Conservation (phyloP, 2,888 invertebrate genomes). For the Microplitis manilae region DNA sequence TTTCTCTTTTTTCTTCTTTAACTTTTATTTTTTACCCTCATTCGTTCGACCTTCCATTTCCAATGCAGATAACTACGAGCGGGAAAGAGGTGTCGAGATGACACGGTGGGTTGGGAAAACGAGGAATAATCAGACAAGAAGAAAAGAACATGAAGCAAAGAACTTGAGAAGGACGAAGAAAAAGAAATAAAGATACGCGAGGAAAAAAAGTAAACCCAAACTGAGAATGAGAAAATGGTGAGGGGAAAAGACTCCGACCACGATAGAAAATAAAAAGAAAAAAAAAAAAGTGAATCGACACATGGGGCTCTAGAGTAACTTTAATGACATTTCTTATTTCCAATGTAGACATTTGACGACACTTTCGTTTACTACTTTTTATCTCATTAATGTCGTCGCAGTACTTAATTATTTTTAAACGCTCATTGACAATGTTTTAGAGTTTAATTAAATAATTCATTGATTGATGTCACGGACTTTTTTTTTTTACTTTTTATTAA, state of each 20-base stretch:
- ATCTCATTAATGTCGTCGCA: constrained; percentile 25
- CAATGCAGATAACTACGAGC: constrained; percentile 48
- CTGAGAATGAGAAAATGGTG: not conserved
- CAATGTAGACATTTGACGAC: constrained; percentile 5
- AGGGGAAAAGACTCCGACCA: constrained; percentile 12
- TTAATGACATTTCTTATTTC: constrained; percentile 42
- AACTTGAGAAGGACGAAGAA: not conserved
- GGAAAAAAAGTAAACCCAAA: not conserved
- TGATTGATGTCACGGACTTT: not conserved
- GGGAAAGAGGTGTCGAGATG: constrained; percentile 41
- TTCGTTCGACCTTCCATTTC: constrained; percentile 44
- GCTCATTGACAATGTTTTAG: no score
- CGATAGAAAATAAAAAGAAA: constrained; percentile 9
- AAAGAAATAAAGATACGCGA: constrained; percentile 6
- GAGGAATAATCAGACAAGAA: constrained; percentile 42
- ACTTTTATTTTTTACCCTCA: constrained; percentile 28
- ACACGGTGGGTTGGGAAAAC: constrained; percentile 15
- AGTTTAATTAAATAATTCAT: no score
- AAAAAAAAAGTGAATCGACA: constrained; percentile 31
- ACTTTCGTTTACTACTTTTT: constrained; percentile 9
- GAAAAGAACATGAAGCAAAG: constrained; percentile 30
- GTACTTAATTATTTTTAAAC: constrained; percentile 14
- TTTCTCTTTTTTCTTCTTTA: constrained; percentile 18
- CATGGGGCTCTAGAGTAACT: constrained; percentile 33
- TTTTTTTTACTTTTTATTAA: not conserved